A percentile compares a stretch with the other conserved stretches of the same genome.
Evolutionary conservation across 2,113 vertebrate genomes (phyloP).

Genomic region (Leptodactylus fuscus): DNA sequence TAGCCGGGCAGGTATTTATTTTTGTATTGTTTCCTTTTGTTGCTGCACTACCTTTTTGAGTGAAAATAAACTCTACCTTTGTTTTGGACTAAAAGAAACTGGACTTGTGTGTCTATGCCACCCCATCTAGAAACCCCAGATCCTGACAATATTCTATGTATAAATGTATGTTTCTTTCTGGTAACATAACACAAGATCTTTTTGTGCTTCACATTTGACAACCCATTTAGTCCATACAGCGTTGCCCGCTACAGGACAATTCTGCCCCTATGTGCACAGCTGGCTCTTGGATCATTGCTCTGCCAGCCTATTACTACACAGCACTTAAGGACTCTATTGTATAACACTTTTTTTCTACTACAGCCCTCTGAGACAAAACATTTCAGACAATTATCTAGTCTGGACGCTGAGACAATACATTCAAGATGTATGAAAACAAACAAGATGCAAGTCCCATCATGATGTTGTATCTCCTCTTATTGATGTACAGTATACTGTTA

Average conservation of each 20-base stretch:
- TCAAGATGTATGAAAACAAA: neutral
- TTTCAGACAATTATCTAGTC: neutral
- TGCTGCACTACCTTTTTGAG: too few species aligned
- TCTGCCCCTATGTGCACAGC: neutral
- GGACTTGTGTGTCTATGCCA: too few species aligned
- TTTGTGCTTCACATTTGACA: too few species aligned
- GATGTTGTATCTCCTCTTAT: neutral
- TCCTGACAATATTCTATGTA: too few species aligned
- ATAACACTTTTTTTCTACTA: neutral
- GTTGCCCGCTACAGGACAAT: neutral
- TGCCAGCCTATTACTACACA: neutral
- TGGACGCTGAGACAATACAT: neutral
- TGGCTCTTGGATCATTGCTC: conserved; percentile 2
- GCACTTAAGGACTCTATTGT: neutral
- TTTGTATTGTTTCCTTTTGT: too few species aligned
- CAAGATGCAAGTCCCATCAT: neutral
- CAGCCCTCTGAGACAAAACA: neutral
- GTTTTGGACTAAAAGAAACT: too few species aligned
- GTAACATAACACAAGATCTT: neutral
- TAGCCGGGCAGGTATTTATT: too few species aligned
- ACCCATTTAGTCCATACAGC: neutral
- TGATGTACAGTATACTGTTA: too few species aligned
- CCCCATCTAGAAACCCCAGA: too few species aligned
- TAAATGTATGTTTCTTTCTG: neutral
- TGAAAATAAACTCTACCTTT: too few species aligned